Conservation (phyloP, 37 sponge, comb jelly and placozoan species). For the Hormiphora californensis region DNA sequence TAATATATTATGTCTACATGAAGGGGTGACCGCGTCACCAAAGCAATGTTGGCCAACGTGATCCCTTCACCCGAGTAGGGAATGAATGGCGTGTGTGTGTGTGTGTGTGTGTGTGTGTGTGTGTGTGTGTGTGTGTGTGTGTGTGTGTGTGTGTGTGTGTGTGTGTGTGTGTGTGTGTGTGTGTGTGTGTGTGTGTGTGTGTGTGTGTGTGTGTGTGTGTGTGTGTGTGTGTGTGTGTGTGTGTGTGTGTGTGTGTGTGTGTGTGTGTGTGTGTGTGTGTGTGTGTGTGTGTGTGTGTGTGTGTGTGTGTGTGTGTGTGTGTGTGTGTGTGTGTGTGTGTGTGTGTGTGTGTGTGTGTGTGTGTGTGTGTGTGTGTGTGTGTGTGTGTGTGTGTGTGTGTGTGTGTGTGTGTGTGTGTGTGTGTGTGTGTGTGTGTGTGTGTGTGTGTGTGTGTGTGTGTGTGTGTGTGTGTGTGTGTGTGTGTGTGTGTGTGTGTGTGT, state of each 20-base stretch:
- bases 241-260: no score
- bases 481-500: background rate
- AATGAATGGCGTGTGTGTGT: slow-evolving; percentile 20
- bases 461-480: slow-evolving; percentile 10
- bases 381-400: slow-evolving; percentile 1
- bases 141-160: slow-evolving; percentile 49
- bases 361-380: background rate
- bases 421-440: slow-evolving; percentile 43
- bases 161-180: background rate
- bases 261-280: no score
- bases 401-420: slow-evolving; percentile 31
- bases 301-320: background rate
- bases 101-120: slow-evolving; percentile 47
- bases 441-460: slow-evolving; percentile 54
- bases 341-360: background rate
- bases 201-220: slow-evolving; percentile 15
- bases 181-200: background rate
- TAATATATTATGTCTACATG: no score
- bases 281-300: background rate
- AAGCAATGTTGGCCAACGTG: no score
- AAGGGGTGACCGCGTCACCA: no score
- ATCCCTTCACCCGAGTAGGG: no score
- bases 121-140: slow-evolving; percentile 49
- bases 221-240: slow-evolving; percentile 51
- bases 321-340: background rate